A percentile compares a stretch with the other conserved stretches of the same genome.
Evolutionary conservation across 2,797 vertebrate genomes (phyloP).

Genomic region (Lerista edwardsae): DNA sequence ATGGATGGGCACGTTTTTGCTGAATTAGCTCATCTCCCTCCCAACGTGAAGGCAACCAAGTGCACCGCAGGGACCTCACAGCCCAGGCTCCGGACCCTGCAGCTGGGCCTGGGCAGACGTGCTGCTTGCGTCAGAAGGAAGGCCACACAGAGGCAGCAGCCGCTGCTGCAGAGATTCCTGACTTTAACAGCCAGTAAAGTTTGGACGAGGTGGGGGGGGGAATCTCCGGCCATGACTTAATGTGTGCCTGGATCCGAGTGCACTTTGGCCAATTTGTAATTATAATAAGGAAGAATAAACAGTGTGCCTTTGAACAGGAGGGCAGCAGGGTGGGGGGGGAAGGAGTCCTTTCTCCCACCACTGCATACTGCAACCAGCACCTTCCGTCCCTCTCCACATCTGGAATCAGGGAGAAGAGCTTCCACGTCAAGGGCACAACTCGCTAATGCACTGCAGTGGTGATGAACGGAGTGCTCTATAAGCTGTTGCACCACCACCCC

Average conservation of each 20-base stretch:
- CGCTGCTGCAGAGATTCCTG: conserved; percentile 39
- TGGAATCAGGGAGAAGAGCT: background rate
- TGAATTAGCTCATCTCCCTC: conserved; percentile 54
- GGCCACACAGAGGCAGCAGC: conserved; percentile 20
- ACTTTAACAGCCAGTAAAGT: background rate
- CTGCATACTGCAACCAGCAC: background rate
- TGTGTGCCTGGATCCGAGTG: background rate
- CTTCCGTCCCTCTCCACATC: too few relatives aligned
- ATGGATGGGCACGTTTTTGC: conserved; percentile 60
- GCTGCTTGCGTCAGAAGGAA: conserved; percentile 25
- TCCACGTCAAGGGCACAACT: background rate
- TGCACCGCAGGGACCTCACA: conserved; percentile 17
- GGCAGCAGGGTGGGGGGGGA: too few relatives aligned
- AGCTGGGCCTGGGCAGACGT: conserved; percentile 19
- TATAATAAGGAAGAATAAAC: background rate
- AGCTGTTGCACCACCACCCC: background rate
- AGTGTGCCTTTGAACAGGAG: background rate
- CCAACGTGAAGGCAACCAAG: background rate
- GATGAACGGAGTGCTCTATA: background rate
- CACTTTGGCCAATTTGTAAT: background rate
- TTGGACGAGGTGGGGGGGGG: background rate
- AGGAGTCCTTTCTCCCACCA: background rate
- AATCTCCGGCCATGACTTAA: background rate
- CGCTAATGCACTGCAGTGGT: background rate
- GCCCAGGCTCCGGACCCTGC: conserved; percentile 12